Percentiles rank a stretch among this genome's conserved stretches.
Conservation (phyloP, 2,113 vertebrate species). For the cattle (Bos taurus) region DNA sequence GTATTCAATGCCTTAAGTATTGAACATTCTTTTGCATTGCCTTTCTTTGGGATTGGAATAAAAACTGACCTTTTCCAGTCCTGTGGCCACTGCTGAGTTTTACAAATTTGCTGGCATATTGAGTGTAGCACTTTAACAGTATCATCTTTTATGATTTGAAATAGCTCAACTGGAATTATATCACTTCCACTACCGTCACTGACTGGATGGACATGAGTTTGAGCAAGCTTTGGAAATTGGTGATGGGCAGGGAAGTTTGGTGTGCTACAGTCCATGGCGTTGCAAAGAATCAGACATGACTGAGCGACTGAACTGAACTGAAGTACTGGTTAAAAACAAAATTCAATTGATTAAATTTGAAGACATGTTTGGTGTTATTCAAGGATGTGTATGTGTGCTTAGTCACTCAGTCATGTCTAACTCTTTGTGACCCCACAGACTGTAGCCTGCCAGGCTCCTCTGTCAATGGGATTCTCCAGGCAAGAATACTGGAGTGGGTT, state of each 20-base stretch:
- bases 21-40: not conserved
- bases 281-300: rapidly evolving
- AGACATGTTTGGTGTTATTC: not conserved
- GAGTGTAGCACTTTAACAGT: not conserved
- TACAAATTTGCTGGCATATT: not conserved
- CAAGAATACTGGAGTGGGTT: not conserved
- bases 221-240: not conserved
- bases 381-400: not conserved
- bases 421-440: not conserved
- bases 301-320: not conserved
- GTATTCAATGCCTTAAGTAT: not conserved
- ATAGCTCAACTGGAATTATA: not conserved
- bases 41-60: not conserved
- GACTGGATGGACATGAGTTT: not conserved
- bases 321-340: not conserved
- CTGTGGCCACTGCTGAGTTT: not conserved
- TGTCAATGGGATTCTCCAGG: not conserved
- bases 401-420: not conserved
- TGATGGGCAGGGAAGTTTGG: not conserved
- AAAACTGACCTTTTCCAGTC: not conserved
- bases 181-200: not conserved
- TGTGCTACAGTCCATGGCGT: not conserved
- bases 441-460: not conserved
- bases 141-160: not conserved
- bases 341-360: not conserved